phyloP scores from a whole-genome alignment of 2,113 vertebrate species.

The Zosterops borbonicus region DNA sequence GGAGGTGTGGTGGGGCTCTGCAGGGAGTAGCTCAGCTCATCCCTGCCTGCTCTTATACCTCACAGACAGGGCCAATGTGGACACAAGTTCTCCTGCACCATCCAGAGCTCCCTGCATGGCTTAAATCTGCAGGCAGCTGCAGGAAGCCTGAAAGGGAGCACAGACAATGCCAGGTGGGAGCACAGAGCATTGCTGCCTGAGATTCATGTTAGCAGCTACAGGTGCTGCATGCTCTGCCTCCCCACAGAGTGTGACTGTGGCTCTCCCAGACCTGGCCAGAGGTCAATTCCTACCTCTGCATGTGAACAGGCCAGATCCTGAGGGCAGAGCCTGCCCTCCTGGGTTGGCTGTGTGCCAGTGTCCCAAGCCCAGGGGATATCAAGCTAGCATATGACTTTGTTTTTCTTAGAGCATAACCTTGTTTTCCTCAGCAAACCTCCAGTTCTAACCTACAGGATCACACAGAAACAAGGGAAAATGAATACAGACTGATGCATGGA shows the following conservation, averaged over 20 bases:
- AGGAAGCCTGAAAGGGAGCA: background rate
- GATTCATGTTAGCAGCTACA: fast-evolving
- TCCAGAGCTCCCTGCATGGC: background rate
- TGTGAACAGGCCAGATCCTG: fast-evolving
- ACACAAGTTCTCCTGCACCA: background rate
- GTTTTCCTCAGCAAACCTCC: background rate
- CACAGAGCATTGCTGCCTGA: background rate
- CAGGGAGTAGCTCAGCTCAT: background rate
- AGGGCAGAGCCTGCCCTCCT: background rate
- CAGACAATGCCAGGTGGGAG: background rate
- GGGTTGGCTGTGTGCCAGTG: fast-evolving
- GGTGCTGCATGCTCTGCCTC: background rate
- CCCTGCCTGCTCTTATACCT: background rate
- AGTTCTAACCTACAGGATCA: background rate
- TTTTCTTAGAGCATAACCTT: background rate
- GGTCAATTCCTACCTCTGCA: background rate
- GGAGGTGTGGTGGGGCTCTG: fast-evolving
- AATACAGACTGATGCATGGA: background rate
- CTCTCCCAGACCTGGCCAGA: background rate
- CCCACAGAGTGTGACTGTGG: background rate
- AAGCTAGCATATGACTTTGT: fast-evolving
- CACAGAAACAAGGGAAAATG: background rate
- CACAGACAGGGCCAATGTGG: background rate
- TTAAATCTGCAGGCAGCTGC: background rate
- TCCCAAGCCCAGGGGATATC: background rate